Conservation (phyloP, 2,888 invertebrate genomes). For the Aphodius sticticus region DNA sequence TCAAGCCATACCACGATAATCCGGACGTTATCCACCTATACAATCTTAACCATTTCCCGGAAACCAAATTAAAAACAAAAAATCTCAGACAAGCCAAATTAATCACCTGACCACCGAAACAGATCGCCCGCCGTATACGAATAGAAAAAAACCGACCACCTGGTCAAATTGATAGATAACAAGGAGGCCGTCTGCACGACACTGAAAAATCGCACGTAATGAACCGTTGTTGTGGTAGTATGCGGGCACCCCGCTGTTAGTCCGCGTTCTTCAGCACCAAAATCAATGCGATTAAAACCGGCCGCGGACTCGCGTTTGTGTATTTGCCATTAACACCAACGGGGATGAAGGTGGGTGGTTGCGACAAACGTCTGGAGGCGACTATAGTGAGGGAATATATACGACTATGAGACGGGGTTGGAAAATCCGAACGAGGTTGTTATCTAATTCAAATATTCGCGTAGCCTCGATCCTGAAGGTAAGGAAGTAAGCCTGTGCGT, state of each 20-base stretch:
- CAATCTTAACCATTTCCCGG: not conserved
- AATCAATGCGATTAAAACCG: not conserved
- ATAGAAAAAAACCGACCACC: not conserved
- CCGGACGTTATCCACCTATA: not conserved
- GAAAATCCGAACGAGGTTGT: not conserved
- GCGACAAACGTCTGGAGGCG: not conserved
- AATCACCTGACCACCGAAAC: constrained; percentile 4
- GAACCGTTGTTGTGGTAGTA: not conserved
- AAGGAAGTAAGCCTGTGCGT: not conserved
- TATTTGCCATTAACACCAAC: not conserved
- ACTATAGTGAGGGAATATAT: not conserved
- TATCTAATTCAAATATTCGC: not conserved
- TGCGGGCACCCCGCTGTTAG: not conserved
- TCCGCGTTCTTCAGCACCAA: not conserved
- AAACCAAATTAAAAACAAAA: not conserved
- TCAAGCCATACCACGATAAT: not conserved
- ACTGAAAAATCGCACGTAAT: constrained; percentile 4
- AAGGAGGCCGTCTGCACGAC: not conserved
- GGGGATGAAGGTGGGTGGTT: not conserved
- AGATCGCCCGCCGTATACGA: not conserved
- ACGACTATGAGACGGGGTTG: not conserved
- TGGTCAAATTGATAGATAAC: not conserved
- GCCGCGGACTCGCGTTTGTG: not conserved
- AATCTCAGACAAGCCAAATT: not conserved
- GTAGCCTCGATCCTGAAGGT: not conserved